Conservation (phyloP, 2,113 vertebrate species). For the Hippolais icterina region DNA sequence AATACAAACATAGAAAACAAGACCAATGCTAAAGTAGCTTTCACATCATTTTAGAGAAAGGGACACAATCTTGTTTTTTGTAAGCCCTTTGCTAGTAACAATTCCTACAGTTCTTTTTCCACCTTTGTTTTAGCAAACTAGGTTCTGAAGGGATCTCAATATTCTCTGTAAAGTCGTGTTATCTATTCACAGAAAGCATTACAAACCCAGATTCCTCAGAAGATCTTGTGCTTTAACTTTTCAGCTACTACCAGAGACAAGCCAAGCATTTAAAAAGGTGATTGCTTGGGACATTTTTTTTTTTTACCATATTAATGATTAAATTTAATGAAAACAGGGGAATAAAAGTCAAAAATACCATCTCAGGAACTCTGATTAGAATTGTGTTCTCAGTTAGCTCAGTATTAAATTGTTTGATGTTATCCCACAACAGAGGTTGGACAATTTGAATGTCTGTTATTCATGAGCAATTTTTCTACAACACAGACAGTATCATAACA, state of each 20-base stretch:
- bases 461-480: background rate
- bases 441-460: background rate
- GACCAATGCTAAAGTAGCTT: background rate
- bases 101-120: background rate
- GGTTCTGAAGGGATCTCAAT: background rate
- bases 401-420: background rate
- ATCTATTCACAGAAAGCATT: background rate
- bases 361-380: background rate
- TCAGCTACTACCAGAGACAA: background rate
- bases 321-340: background rate
- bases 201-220: background rate
- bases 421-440: background rate
- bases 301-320: background rate
- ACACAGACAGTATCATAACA: background rate
- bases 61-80: accelerated
- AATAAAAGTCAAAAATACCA: background rate
- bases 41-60: background rate
- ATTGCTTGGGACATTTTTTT: background rate
- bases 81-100: background rate
- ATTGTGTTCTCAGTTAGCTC: background rate
- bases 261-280: background rate
- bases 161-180: background rate
- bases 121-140: background rate
- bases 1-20: background rate
- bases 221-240: background rate